Base-by-base conservation (phyloP, 2,888 invertebrate genomes). In the Bugula neritina region DNA sequence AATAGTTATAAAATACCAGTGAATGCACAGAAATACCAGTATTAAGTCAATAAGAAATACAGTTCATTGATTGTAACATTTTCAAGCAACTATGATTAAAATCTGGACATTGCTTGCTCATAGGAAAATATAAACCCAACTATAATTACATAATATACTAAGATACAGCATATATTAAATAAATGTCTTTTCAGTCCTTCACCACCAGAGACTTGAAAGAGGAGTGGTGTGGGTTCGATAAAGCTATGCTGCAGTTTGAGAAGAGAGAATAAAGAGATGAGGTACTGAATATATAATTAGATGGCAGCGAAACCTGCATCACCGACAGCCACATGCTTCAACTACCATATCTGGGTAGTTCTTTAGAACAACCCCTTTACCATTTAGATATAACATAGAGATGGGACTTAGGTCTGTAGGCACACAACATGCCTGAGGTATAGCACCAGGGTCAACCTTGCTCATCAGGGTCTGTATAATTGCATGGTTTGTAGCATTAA, bases 291-390 rank as follows among this genome's bases (percentile, higher is more conserved):
- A 2, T 31, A 25, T 31, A 10, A 13, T 10, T 13, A 25, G 55
- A 17, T n/a, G 55, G 55, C n/a, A n/a, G n/a, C n/a, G n/a, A n/a
- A n/a, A n/a, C 55, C 27, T 25, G 1, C 10, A 34, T 63, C 63
- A 97, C 88, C 95, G 92, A 88, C 99, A 99, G 73, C 99, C 98
- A 86, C 99, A 99, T 73, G 94, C 94, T 79, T 92, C 90, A 76
- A 98, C 98, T 80, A 94, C 91, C 99, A 99, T 99, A 85, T 98
- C 96, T 87, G 94, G 92, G 87, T 99, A 99, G 87, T 93, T 96
- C 87, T 98, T 98, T 81, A 99, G 89, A 84, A 96, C 94, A 81
- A 97, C 94, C 84, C 92, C 91, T 85, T 91, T 90, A 86, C 93
- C 92, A 87, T 98, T 95, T 84, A 94, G 88, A 87, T 97, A 99